Evolutionary conservation across 2,797 vertebrate species (phyloP).

Genomic region (Varecia variegata): DNA sequence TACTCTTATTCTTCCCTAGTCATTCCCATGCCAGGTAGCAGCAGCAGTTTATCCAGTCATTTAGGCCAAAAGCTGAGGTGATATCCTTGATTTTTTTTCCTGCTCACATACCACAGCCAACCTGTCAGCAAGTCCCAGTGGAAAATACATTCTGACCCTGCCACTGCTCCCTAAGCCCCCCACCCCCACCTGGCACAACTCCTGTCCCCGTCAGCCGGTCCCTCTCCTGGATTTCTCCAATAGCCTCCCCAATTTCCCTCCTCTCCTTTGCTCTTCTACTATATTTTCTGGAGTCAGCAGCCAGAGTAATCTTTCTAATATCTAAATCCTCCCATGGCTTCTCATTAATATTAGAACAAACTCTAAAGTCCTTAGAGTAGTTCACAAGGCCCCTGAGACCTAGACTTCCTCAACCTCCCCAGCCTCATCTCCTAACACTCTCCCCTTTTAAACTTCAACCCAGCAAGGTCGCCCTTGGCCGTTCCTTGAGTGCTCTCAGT

Average conservation of each 20-base stretch:
- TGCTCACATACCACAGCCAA: background rate
- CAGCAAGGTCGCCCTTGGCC: background rate
- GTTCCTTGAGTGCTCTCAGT: background rate
- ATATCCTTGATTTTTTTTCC: background rate
- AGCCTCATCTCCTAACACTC: background rate
- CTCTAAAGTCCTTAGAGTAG: background rate
- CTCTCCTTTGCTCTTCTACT: background rate
- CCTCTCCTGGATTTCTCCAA: background rate
- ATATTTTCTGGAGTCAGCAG: background rate
- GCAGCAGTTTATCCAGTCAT: background rate
- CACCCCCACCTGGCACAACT: no score
- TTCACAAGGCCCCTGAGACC: background rate
- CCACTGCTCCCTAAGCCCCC: background rate
- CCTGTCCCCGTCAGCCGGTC: no score
- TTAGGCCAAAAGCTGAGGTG: background rate
- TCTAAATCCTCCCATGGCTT: background rate
- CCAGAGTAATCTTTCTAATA: background rate
- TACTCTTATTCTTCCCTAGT: background rate
- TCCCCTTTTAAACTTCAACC: background rate
- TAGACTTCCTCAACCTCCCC: no score
- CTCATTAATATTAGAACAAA: background rate
- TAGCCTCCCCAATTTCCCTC: background rate
- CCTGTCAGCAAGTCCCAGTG: background rate
- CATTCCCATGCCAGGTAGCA: background rate
- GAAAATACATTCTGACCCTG: background rate